Base-by-base conservation (phyloP, 2,888 invertebrate genomes). In the Volucella inflata region DNA sequence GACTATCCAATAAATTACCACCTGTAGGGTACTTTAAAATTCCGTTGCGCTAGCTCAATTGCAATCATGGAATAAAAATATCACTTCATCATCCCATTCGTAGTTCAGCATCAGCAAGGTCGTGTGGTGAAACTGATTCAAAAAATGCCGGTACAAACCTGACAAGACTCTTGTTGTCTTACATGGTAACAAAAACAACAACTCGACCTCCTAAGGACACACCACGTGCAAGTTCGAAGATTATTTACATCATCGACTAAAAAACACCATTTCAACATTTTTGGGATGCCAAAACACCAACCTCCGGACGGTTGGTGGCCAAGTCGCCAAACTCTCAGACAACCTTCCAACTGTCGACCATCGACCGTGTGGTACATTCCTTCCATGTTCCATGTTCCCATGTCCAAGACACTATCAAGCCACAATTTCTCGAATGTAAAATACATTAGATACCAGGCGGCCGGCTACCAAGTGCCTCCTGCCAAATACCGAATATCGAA, bases 211-310 rank as follows among this genome's bases (percentile, higher is more conserved):
- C 44, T 55, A 59, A 85, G 76, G 76, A 81, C 68, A 30, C 30
- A 77, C 85, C 85, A 85, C 76, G 81, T 84, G 84, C 76, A 77
- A 51, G 72, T 77, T 62, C 40, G 51, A 50, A 60, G 71, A 70
- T 75, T 40, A 42, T 48, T 44, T 79, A 53, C 59, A 38, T 71
- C 50, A 53, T 65, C 53, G 62, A 57, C 30, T 10, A 14, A 2
- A 60, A 46, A 85, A 71, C 80, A 75, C 12, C 21, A 59, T 59
- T 46, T 53, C 51, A 71, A 68, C 81, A 85, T 85, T 72, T 85
- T 85, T 85, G 42, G 81, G 76, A 85, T 85, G 68, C 57, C 80
- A 68, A 81, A 71, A 85, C 76, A 72, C 51, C 55, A 16, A 50
- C 80, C 74, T 64, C 79, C 65, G 74, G 64, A 38, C 55, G 36